Evolutionary conservation across 2,797 vertebrate species (phyloP).

Genomic region (Urophycis tenuis): DNA sequence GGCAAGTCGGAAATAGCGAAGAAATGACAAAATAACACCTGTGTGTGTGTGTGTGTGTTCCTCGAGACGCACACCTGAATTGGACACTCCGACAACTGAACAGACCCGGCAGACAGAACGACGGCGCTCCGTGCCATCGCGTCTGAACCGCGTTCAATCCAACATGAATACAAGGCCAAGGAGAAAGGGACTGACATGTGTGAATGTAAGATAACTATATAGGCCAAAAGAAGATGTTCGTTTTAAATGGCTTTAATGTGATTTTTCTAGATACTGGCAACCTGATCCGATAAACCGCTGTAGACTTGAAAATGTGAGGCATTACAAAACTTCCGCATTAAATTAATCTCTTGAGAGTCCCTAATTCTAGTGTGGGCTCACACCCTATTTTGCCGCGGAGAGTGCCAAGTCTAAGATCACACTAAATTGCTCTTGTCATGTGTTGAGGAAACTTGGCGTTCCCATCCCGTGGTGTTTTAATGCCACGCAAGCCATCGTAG

Average conservation of each 20-base stretch:
- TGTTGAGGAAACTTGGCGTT: constrained; percentile 73
- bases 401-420: constrained; percentile 74
- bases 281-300: constrained; percentile 70
- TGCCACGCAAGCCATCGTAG: constrained; percentile 44
- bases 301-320: constrained; percentile 67
- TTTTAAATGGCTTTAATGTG: constrained; percentile 68
- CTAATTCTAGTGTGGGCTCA: constrained; percentile 73
- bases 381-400: constrained; percentile 67
- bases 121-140: constrained; percentile 65
- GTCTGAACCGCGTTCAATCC: constrained; percentile 60
- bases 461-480: constrained; percentile 56
- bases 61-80: constrained; percentile 60
- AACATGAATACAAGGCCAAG: constrained; percentile 62
- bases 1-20: constrained; percentile 3
- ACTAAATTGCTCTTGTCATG: constrained; percentile 75
- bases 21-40: constrained; percentile 22
- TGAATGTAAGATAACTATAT: constrained; percentile 74
- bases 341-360: constrained; percentile 74
- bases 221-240: constrained; percentile 69
- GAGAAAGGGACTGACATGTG: constrained; percentile 66
- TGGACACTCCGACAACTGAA: constrained; percentile 56
- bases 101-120: constrained; percentile 64
- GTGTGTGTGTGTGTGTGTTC: constrained; percentile 46
- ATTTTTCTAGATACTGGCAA: constrained; percentile 74
- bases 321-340: constrained; percentile 72